These are phyloP conservation scores for Latrodectus hesperus DNA, from an alignment of 2,888 invertebrate genomes.

Conservation along the genomic window DNA sequence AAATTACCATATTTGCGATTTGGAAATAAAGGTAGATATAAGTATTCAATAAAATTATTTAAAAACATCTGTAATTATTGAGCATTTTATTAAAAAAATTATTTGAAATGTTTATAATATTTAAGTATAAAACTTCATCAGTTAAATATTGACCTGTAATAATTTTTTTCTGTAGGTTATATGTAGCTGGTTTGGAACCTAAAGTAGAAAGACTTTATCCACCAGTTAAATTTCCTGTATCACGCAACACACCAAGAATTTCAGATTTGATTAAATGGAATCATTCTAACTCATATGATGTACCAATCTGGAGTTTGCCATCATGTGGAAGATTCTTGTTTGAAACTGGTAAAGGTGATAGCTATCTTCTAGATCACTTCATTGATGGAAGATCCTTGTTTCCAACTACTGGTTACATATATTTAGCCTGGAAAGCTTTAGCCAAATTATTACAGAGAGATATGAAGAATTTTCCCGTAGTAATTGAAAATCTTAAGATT, in stretches of 20 bases:
- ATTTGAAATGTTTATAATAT: neutral
- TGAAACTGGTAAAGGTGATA: slow-evolving; percentile 70
- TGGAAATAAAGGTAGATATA: neutral
- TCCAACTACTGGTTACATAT: slow-evolving; percentile 77
- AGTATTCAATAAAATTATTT: neutral
- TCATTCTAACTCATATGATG: slow-evolving; percentile 89
- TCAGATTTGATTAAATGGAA: slow-evolving; percentile 93
- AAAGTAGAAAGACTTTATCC: slow-evolving; percentile 70
- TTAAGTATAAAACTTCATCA: neutral
- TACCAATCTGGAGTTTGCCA: slow-evolving; percentile 86
- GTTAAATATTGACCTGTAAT: neutral
- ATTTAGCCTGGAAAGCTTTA: slow-evolving; percentile 88
- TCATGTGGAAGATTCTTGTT: slow-evolving; percentile 81
- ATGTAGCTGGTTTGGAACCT: slow-evolving; percentile 65
- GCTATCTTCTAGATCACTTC: slow-evolving; percentile 83
- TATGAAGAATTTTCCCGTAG: slow-evolving; percentile 85
- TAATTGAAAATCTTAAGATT: slow-evolving; percentile 92
- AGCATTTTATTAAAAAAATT: neutral
- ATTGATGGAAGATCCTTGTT: slow-evolving; percentile 78
- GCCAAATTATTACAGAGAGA: slow-evolving; percentile 71
- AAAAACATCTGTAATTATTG: neutral
- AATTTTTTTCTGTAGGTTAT: slow-evolving; percentile 31
- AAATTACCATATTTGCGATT: neutral
- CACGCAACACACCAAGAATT: slow-evolving; percentile 92
- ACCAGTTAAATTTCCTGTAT: slow-evolving; percentile 85